These are phyloP conservation scores for Coelinius sp. DNA, from an alignment of 2,888 invertebrate genomes.

Conservation along the genomic window DNA sequence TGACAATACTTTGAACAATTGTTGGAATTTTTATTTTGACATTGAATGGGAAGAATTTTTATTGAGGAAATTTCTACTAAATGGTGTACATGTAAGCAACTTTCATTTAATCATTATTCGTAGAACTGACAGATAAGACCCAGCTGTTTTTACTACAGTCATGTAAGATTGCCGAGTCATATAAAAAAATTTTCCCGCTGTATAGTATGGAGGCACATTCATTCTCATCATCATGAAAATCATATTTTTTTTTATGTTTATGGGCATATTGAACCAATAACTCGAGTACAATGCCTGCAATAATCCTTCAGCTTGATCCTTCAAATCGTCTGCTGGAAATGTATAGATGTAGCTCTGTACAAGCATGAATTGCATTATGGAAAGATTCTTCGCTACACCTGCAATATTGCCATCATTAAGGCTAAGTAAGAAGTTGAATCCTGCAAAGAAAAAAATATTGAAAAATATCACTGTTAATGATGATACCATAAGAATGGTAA, in stretches of 20 bases:
- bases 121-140: constrained; percentile 52
- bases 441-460: constrained; percentile 38
- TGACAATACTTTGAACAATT: no score
- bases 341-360: constrained; percentile 52
- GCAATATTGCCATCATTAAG: constrained; percentile 42
- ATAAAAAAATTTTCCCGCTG: constrained; percentile 51
- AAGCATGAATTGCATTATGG: constrained; percentile 48
- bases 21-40: no score
- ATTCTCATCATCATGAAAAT: constrained; percentile 54
- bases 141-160: constrained; percentile 50
- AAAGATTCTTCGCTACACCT: constrained; percentile 43
- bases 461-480: neutral
- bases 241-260: constrained; percentile 47
- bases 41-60: constrained; percentile 4
- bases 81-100: neutral
- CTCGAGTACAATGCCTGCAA: constrained; percentile 50
- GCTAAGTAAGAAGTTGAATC: constrained; percentile 50
- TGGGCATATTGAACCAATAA: constrained; percentile 53
- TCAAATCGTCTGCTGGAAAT: constrained; percentile 54
- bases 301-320: constrained; percentile 50
- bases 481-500: no score
- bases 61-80: neutral
- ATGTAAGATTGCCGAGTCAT: constrained; percentile 49
- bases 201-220: constrained; percentile 48
- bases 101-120: constrained; percentile 46